Evolutionary conservation across 2,888 invertebrate species (phyloP).

Genomic region (Habrosyne pyritoides): DNA sequence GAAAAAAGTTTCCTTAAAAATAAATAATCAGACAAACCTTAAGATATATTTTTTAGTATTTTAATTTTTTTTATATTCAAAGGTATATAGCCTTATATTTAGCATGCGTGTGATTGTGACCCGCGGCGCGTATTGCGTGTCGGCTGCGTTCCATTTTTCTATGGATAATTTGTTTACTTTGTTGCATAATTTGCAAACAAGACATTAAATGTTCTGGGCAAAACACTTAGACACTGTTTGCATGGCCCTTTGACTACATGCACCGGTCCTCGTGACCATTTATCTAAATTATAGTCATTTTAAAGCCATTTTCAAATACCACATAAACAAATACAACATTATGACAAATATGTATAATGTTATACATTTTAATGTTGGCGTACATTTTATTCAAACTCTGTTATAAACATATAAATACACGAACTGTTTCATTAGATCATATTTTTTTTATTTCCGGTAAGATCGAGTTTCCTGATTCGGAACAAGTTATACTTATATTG

Average conservation of each 20-base stretch:
- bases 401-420: background rate
- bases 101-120: too few species aligned
- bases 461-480: conserved; percentile 28
- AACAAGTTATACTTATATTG: conserved; percentile 21
- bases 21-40: too few species aligned
- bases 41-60: too few species aligned
- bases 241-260: background rate
- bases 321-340: too few species aligned
- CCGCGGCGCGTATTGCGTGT: background rate
- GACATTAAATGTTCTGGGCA: background rate
- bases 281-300: too few species aligned
- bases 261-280: too few species aligned
- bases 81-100: too few species aligned
- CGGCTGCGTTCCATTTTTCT: background rate
- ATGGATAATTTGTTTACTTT: background rate
- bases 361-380: too few species aligned
- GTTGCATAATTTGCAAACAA: background rate
- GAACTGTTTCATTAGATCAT: conserved; percentile 9
- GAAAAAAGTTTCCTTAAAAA: too few species aligned
- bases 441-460: conserved; percentile 14
- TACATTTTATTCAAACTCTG: conserved; percentile 6
- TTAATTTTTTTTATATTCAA: too few species aligned
- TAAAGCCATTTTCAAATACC: too few species aligned
- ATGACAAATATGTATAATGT: too few species aligned
- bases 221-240: background rate